Base-by-base conservation (phyloP, 1,140 invertebrate species). In the Achroia grisella region DNA sequence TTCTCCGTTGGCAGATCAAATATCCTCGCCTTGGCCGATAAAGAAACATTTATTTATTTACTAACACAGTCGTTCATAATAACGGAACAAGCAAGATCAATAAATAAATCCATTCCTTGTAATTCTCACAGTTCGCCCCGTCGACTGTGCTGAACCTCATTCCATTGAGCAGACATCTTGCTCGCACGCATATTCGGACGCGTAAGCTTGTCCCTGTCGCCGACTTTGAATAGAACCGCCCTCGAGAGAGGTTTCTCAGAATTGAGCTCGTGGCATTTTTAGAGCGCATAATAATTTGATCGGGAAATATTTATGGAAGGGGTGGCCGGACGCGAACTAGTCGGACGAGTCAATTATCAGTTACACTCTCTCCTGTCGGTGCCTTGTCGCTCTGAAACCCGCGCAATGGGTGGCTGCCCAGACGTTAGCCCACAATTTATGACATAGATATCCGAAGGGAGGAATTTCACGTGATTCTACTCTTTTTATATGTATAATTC, bases 261-360 rank as follows among this genome's bases (percentile, higher is more conserved):
- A 82, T 67, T 52, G 68, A 65, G 68, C 75, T 78, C 63, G 63
- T 77, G 69, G 76, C 66, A 80, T 77, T 82, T 84, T 84, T 84
- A 69, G 62, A 67, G 66, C 67, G 74, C 71, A 82, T 79, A 80
- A 81, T 81, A 84, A 84, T 84, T 84, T 81, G 74, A 84, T 84
- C 74, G 74, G 80, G 78, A 84, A 84, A 84, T 84, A 82, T 84
- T 84, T 84, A 82, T 82, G 71, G 80, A 84, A 77, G 72, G 78
- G 74, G 72, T 77, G 71, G 71, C 70, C 71, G 75, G 69, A 77
- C 71, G 70, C 61, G 53, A 52, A 67, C 62, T 68, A 62, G 72
- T 72, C 62, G 48, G 62, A 82, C 80, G 70, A 77, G 80, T 81
- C 78, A 84, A 84, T 84, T 84, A 84, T 77, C 78, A 70, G 68